phyloP scores from a whole-genome alignment of 2,888 invertebrate genomes.

The Catocala nupta region DNA sequence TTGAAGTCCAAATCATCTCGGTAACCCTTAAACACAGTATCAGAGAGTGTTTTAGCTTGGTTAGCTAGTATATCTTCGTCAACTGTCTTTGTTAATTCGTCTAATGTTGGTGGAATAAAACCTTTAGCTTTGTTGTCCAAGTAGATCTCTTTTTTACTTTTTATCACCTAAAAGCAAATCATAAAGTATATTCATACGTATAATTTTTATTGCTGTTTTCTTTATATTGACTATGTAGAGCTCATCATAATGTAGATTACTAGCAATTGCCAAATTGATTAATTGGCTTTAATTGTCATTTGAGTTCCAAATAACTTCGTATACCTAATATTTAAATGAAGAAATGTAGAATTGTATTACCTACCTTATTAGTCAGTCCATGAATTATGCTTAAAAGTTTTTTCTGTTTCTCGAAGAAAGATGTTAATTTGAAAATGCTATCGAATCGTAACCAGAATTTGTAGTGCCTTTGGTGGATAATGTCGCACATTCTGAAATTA shows the following conservation, averaged over 20 bases:
- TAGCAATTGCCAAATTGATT: too few species aligned
- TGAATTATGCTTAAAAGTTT: conserved; percentile 90
- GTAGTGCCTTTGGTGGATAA: conserved; percentile 92
- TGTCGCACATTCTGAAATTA: conserved; percentile 91
- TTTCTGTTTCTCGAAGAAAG: conserved; percentile 90
- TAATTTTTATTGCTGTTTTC: too few species aligned
- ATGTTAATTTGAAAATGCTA: conserved; percentile 90
- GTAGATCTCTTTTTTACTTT: conserved; percentile 88
- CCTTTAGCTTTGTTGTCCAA: conserved; percentile 81
- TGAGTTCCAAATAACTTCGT: too few species aligned
- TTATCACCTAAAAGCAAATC: conserved; percentile 78
- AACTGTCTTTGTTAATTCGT: conserved; percentile 68
- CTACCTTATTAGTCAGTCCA: conserved; percentile 91
- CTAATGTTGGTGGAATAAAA: conserved; percentile 72
- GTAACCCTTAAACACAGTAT: conserved; percentile 88
- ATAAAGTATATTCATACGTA: not conserved
- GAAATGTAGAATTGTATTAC: not conserved
- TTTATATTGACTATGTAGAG: too few species aligned
- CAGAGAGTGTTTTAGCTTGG: conserved; percentile 68
- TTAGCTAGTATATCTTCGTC: conserved; percentile 70
- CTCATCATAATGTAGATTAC: too few species aligned
- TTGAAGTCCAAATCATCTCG: conserved; percentile 93
- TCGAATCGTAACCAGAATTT: conserved; percentile 92
- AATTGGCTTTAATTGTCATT: too few species aligned
- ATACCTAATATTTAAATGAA: not conserved